These are phyloP conservation scores for Motacilla tschutschensis DNA, from an alignment of 2,113 vertebrate genomes.

Conservation along the genomic window DNA sequence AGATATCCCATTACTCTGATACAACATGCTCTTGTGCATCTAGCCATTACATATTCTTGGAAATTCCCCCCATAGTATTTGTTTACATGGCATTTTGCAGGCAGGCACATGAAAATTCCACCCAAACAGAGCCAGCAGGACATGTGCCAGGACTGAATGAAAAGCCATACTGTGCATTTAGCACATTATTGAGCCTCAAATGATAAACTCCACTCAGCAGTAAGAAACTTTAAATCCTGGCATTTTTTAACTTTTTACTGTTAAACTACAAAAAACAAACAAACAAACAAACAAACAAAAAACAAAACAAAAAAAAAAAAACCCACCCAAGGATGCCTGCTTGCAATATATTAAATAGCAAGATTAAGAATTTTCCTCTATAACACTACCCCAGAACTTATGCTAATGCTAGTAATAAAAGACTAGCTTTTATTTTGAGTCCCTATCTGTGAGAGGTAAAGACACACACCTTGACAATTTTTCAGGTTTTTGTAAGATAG, in stretches of 20 bases:
- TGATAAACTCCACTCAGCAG: neutral
- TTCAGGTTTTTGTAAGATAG: neutral
- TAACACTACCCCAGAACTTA: neutral
- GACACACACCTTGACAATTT: neutral
- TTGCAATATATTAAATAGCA: neutral
- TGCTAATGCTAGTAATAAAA: neutral
- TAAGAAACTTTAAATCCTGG: neutral
- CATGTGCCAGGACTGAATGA: slow-evolving; percentile 2
- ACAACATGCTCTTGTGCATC: slow-evolving; percentile 9
- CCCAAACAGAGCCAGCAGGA: slow-evolving; percentile 10
- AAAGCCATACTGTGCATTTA: slow-evolving; percentile 47
- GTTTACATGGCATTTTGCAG: slow-evolving; percentile 46
- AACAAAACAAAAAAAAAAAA: too few relatives aligned
- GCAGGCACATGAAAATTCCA: slow-evolving; percentile 27
- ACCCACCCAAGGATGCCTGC: neutral
- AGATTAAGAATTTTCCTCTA: neutral
- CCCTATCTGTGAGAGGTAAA: neutral
- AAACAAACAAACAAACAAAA: too few relatives aligned
- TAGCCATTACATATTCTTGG: neutral
- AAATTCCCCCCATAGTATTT: slow-evolving; percentile 9
- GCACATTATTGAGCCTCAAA: slow-evolving; percentile 1
- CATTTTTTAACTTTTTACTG: neutral
- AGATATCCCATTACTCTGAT: neutral
- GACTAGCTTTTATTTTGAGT: neutral
- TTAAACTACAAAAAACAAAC: neutral